Conservation (phyloP, 2,113 vertebrate species). For the Paralichthys olivaceus region DNA sequence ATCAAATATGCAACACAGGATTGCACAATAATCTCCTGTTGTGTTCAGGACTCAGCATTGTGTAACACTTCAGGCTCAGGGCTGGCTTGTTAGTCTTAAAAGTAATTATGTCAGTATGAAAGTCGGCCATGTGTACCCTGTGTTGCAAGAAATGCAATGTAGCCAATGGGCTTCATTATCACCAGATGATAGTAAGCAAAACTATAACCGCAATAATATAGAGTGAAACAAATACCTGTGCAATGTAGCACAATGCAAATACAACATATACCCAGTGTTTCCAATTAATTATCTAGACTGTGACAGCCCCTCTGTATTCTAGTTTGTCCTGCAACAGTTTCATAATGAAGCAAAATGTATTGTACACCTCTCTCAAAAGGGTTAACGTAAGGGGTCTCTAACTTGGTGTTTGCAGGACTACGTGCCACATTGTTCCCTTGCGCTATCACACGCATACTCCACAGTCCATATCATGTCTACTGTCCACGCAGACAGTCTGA, state of each 20-base stretch:
- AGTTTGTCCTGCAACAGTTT: too few relatives aligned
- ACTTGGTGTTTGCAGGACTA: too few relatives aligned
- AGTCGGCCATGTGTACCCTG: neutral
- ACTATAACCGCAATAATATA: neutral
- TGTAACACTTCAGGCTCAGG: neutral
- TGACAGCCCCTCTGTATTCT: too few relatives aligned
- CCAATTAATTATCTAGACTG: too few relatives aligned
- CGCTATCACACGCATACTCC: too few relatives aligned
- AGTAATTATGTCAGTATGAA: neutral
- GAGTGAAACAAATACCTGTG: neutral
- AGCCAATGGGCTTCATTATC: neutral
- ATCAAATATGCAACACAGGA: neutral
- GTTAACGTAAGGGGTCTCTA: too few relatives aligned
- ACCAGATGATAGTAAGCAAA: neutral
- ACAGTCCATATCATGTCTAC: too few relatives aligned
- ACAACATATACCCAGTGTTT: neutral
- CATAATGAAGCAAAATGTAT: too few relatives aligned
- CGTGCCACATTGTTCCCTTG: too few relatives aligned
- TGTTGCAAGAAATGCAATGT: neutral
- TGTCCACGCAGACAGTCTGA: too few relatives aligned
- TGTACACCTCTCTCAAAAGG: too few relatives aligned
- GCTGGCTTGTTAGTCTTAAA: neutral
- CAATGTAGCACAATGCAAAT: neutral
- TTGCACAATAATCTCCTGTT: neutral
- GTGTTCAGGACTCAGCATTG: neutral